Percentiles rank a stretch among this genome's conserved stretches.
Conservation (phyloP, 2,888 invertebrate species). For the Drosophila pegasa region DNA sequence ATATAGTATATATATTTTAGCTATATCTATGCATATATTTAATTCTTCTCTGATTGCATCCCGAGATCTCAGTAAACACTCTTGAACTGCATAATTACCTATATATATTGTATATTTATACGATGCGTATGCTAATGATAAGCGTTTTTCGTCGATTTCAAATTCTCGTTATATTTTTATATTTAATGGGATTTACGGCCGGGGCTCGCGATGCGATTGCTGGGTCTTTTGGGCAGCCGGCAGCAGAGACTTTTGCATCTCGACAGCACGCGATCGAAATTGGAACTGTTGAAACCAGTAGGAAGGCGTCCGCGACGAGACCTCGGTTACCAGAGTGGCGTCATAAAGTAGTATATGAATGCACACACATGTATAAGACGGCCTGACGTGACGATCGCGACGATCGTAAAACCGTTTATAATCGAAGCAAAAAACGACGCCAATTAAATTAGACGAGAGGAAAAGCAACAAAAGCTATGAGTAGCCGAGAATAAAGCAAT, state of each 20-base stretch:
- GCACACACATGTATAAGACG: slow-evolving; percentile 31
- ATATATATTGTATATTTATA: neutral
- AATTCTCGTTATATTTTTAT: slow-evolving; percentile 3
- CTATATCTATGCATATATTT: neutral
- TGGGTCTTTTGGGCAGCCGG: slow-evolving; percentile 1
- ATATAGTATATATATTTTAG: neutral
- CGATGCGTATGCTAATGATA: slow-evolving; percentile 1
- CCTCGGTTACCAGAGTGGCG: slow-evolving; percentile 37
- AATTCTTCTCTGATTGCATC: neutral
- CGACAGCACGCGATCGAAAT: slow-evolving; percentile 46
- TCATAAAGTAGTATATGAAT: slow-evolving; percentile 1
- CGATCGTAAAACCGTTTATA: slow-evolving; percentile 46
- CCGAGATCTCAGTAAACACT: neutral
- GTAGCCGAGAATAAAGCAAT: neutral
- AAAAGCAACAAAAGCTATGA: neutral
- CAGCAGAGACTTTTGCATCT: slow-evolving; percentile 40
- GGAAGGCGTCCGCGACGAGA: slow-evolving; percentile 23
- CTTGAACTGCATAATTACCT: neutral
- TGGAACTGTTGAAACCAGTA: slow-evolving; percentile 33
- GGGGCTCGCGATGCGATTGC: slow-evolving; percentile 25
- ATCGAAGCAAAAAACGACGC: slow-evolving; percentile 36
- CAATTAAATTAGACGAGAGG: slow-evolving; percentile 33
- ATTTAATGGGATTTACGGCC: slow-evolving; percentile 17
- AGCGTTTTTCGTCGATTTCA: neutral
- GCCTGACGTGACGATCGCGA: slow-evolving; percentile 8